A percentile compares a stretch with the other conserved stretches of the same genome.
Conservation (phyloP, 2,888 invertebrate genomes). For the Cyclophora punctaria region DNA sequence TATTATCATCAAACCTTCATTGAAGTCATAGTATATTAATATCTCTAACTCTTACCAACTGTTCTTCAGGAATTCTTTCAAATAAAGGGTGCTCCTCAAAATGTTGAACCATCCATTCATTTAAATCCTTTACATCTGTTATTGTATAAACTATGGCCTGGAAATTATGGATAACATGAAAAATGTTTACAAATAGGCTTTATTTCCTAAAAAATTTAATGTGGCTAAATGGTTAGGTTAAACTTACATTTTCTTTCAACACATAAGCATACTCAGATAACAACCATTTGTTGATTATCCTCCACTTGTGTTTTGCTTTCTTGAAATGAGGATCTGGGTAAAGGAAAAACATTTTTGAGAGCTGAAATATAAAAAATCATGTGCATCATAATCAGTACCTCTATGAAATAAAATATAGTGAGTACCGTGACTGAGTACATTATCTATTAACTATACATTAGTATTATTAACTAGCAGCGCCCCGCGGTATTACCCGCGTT, state of each 20-base stretch:
- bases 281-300: conserved; percentile 94
- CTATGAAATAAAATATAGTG: no score
- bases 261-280: conserved; percentile 98
- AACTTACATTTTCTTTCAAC: conserved; percentile 83
- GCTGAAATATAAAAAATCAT: conserved; percentile 58
- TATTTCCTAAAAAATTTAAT: no score
- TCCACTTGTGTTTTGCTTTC: conserved; percentile 98
- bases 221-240: not conserved
- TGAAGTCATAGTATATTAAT: not conserved
- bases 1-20: not conserved
- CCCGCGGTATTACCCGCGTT: no score
- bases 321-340: conserved; percentile 99
- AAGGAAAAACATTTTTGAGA: conserved; percentile 97
- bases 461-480: no score
- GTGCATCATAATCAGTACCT: not conserved
- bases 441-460: no score
- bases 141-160: conserved; percentile 95
- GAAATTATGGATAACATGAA: conserved; percentile 21
- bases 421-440: no score
- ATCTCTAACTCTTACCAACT: conserved; percentile 77
- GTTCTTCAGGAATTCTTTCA: conserved; percentile 80
- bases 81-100: conserved; percentile 94
- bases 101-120: conserved; percentile 97
- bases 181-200: no score
- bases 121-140: conserved; percentile 97